phyloP scores from a whole-genome alignment of 2,888 invertebrate genomes.

The Eristalinus aeneus region DNA sequence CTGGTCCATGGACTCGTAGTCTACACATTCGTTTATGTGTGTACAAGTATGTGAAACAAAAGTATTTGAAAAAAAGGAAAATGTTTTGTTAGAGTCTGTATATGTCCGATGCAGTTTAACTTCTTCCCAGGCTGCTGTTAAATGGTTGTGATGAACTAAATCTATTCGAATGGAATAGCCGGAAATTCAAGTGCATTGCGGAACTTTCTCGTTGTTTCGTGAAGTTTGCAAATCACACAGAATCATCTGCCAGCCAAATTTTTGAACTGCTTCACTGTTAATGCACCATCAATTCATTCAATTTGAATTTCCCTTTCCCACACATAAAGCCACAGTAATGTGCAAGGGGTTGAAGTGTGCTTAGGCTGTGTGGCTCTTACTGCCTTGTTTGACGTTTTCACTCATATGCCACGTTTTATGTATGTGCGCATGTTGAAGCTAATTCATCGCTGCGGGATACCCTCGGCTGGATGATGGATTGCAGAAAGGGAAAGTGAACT shows the following conservation, averaged over 20 bases:
- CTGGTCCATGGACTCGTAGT: conserved; percentile 1
- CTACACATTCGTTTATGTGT: neutral
- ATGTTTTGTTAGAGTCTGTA: neutral
- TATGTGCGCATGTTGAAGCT: neutral
- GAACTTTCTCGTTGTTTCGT: neutral
- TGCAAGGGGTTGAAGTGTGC: neutral
- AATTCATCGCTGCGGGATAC: conserved; percentile 37
- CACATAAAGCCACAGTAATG: neutral
- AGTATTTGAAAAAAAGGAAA: neutral
- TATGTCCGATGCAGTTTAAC: neutral
- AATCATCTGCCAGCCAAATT: neutral
- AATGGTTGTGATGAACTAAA: no score
- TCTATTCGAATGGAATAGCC: neutral
- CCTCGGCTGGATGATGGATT: conserved; percentile 40
- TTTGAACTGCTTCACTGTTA: conserved; percentile 26
- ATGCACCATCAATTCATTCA: conserved; percentile 43
- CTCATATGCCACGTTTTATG: conserved; percentile 33
- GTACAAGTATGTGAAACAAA: neutral
- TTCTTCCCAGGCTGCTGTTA: neutral
- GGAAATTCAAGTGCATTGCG: neutral
- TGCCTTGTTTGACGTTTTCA: conserved; percentile 27
- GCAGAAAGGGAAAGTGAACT: conserved; percentile 3
- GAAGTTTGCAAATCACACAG: neutral
- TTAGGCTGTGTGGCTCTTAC: conserved; percentile 5
- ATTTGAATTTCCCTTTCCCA: conserved; percentile 13